Evolutionary conservation across 2,797 vertebrate genomes (phyloP).

Genomic region (Halcyon smyrnensis): DNA sequence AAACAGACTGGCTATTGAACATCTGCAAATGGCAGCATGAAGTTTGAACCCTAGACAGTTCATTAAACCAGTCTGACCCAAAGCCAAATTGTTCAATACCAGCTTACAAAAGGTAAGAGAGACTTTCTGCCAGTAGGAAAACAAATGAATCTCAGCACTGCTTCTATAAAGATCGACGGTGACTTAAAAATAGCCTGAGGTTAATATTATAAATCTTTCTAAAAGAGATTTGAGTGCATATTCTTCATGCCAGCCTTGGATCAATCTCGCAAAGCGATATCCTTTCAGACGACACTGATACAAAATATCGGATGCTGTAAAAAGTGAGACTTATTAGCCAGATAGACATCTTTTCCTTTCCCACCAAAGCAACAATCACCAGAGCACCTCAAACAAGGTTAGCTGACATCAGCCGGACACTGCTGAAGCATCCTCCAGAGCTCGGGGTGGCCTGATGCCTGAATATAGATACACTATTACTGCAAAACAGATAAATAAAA

Average conservation of each 20-base stretch:
- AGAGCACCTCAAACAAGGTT: neutral
- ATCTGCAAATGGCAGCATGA: constrained; percentile 66
- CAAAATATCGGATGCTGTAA: constrained; percentile 67
- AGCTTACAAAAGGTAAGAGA: constrained; percentile 78
- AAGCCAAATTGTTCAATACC: constrained; percentile 78
- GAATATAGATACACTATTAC: neutral
- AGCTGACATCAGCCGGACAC: neutral
- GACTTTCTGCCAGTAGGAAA: constrained; percentile 76
- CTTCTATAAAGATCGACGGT: constrained; percentile 79
- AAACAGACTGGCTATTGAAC: constrained; percentile 58
- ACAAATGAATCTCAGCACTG: constrained; percentile 79
- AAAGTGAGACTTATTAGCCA: constrained; percentile 62
- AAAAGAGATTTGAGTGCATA: constrained; percentile 82
- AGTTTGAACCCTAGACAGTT: constrained; percentile 63
- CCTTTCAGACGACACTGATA: constrained; percentile 75
- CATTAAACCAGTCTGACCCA: constrained; percentile 76
- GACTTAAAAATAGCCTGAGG: constrained; percentile 82
- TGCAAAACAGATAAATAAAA: neutral
- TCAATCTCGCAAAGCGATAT: constrained; percentile 75
- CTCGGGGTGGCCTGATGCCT: neutral
- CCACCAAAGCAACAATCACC: neutral
- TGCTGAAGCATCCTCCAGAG: neutral
- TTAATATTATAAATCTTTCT: constrained; percentile 85
- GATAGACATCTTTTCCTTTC: constrained; percentile 27
- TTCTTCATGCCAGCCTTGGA: constrained; percentile 79